phyloP scores from a whole-genome alignment of 2,113 vertebrate species.

The Myotis lucifugus region DNA sequence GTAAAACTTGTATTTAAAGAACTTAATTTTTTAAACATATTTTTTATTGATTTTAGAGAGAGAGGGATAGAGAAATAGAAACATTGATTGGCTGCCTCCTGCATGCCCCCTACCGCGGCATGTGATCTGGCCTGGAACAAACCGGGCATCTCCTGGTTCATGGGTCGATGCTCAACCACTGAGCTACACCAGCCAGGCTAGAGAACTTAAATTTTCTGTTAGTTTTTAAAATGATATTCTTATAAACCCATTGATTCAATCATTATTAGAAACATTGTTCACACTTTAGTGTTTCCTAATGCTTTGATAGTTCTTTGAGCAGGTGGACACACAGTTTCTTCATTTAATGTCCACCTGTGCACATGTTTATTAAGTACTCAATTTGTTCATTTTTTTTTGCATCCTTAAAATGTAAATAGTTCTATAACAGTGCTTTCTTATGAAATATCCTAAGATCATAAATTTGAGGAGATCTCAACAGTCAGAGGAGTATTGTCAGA shows the following conservation, averaged over 20 bases:
- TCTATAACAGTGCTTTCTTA: neutral
- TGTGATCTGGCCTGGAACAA: too few species aligned
- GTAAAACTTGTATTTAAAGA: slow-evolving; percentile 34
- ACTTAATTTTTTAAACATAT: neutral
- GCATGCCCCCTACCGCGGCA: too few species aligned
- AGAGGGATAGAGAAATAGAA: too few species aligned
- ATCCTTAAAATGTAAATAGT: neutral
- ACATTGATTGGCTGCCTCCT: too few species aligned
- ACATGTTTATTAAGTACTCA: slow-evolving; percentile 30
- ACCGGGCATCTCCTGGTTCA: too few species aligned
- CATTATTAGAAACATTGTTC: slow-evolving; percentile 55
- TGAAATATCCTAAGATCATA: neutral
- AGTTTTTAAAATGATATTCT: slow-evolving; percentile 20
- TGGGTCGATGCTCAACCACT: too few species aligned
- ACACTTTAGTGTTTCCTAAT: slow-evolving; percentile 10
- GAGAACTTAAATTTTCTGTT: slow-evolving; percentile 20
- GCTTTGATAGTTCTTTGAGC: slow-evolving; percentile 6
- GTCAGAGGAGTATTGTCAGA: neutral
- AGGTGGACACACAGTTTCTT: slow-evolving; percentile 65
- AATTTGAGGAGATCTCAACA: neutral
- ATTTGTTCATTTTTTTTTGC: slow-evolving; percentile 34
- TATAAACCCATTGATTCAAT: neutral
- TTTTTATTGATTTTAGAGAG: neutral
- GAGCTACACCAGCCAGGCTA: too few species aligned
- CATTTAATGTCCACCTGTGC: slow-evolving; percentile 39